Base-by-base conservation (phyloP, 1,140 invertebrate genomes). In the Bombus fervidus region DNA sequence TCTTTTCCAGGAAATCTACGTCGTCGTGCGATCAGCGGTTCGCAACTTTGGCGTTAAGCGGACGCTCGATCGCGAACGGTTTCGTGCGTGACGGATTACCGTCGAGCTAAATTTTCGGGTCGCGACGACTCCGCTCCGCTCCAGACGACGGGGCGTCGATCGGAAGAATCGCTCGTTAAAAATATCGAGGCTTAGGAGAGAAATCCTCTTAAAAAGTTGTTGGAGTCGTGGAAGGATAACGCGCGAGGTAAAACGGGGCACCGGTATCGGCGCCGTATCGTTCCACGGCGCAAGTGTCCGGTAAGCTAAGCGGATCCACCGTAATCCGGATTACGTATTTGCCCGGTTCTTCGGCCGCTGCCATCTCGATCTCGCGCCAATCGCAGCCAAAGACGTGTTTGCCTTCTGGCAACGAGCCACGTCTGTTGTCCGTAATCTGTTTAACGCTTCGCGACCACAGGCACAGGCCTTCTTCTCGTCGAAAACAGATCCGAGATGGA, bases 251-350 rank as follows among this genome's bases (percentile, higher is more conserved):
- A 77, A 85, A 77, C 87, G 83, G 87, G 85, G 64, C 81, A 88
- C 81, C 81, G 83, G 85, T 93, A 92, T 92, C 88, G 91, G 88
- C 88, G 89, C 91, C 90, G 92, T 94, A 95, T 94, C 92, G 92
- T 90, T 93, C 66, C 77, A 57, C 87, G 90, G 85, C 91, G 92
- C 94, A 95, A 95, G 94, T 95, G 94, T 95, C 92, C 94, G 90
- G 90, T 92, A 90, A 93, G 91, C 92, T 95, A 95, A 95, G 94
- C 94, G 94, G 94, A 95, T 95, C 93, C 91, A 92, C 93, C 91
- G 94, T 95, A 95, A 95, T 95, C 94, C 94, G 94, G 94, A 94
- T 95, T 95, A 95, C 92, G 93, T 93, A 93, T 94, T 95, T 94
- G 92, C 92, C 87, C 85, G 91, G 91, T 93, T 89, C 86, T 86